Evolutionary conservation across 2,888 invertebrate species (phyloP).

Genomic region (Subacronicta megacephala): DNA sequence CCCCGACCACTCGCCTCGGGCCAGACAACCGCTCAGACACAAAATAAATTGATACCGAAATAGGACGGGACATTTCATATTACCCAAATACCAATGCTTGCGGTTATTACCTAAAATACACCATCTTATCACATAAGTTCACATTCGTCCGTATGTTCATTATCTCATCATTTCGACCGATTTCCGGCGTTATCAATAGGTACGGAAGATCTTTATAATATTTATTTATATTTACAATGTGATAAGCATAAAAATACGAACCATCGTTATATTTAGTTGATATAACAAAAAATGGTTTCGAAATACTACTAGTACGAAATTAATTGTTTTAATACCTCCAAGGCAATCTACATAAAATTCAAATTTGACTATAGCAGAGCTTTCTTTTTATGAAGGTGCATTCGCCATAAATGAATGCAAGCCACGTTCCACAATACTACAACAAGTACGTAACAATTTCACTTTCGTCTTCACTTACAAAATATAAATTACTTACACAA

Average conservation of each 20-base stretch:
- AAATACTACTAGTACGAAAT: background rate
- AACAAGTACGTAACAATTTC: conserved; percentile 63
- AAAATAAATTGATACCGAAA: conserved; percentile 65
- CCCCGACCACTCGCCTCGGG: conserved; percentile 60
- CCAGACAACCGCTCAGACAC: conserved; percentile 67
- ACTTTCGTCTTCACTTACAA: conserved; percentile 71
- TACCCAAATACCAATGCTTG: conserved; percentile 5
- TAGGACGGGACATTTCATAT: conserved; percentile 36
- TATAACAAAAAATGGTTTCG: background rate
- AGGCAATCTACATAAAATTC: conserved; percentile 8
- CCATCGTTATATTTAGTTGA: conserved; percentile 1
- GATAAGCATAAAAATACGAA: conserved; percentile 18
- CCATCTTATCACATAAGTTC: conserved; percentile 19
- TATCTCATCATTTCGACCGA: conserved; percentile 39
- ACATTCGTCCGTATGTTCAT: conserved; percentile 10
- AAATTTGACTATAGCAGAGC: conserved; percentile 47
- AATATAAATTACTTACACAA: conserved; percentile 60
- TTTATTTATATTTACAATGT: conserved; percentile 24
- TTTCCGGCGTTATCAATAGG: conserved; percentile 54
- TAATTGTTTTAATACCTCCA: background rate
- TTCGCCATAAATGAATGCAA: conserved; percentile 66
- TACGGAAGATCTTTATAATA: conserved; percentile 31
- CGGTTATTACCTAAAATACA: conserved; percentile 4
- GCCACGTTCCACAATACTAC: conserved; percentile 64
- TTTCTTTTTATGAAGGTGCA: conserved; percentile 64